A percentile compares a stretch with the other conserved stretches of the same genome.
Evolutionary conservation across 2,888 invertebrate species (phyloP).

Genomic region (Trachelus troglodyta): DNA sequence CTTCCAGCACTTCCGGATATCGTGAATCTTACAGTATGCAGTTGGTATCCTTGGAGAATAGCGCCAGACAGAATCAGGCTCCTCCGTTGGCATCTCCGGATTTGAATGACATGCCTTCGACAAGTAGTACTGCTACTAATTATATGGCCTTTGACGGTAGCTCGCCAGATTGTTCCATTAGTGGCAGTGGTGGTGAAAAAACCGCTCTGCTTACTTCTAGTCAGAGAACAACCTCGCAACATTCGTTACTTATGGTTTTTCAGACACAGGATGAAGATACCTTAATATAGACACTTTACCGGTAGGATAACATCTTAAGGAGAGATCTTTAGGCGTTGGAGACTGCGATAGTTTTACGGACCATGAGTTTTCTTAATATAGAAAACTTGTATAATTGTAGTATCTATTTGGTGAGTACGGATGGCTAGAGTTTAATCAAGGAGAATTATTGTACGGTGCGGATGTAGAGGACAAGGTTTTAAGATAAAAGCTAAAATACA

Average conservation of each 20-base stretch:
- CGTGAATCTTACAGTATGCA: conserved; percentile 77
- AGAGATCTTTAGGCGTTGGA: not conserved
- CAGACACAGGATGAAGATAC: conserved; percentile 90
- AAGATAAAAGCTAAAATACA: not conserved
- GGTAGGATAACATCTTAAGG: not conserved
- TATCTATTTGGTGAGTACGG: not conserved
- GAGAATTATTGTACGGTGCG: not conserved
- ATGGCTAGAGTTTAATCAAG: not conserved
- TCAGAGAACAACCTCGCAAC: conserved; percentile 77
- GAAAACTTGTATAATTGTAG: not conserved
- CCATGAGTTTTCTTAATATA: not conserved
- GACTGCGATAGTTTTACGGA: not conserved
- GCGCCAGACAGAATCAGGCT: conserved; percentile 58
- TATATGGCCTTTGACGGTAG: conserved; percentile 69
- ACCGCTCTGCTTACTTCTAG: conserved; percentile 72
- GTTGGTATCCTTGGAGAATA: conserved; percentile 71
- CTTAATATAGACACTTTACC: conserved; percentile 72
- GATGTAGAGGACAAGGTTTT: not conserved
- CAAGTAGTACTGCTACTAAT: conserved; percentile 64
- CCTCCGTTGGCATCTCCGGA: conserved; percentile 76
- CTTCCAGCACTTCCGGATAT: conserved; percentile 87
- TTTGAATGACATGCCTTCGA: conserved; percentile 70
- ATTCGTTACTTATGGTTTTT: conserved; percentile 80
- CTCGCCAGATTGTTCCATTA: conserved; percentile 73
- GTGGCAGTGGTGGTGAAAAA: conserved; percentile 71